phyloP scores from a whole-genome alignment of 1,140 invertebrate species.

The Rhynchophorus ferrugineus region DNA sequence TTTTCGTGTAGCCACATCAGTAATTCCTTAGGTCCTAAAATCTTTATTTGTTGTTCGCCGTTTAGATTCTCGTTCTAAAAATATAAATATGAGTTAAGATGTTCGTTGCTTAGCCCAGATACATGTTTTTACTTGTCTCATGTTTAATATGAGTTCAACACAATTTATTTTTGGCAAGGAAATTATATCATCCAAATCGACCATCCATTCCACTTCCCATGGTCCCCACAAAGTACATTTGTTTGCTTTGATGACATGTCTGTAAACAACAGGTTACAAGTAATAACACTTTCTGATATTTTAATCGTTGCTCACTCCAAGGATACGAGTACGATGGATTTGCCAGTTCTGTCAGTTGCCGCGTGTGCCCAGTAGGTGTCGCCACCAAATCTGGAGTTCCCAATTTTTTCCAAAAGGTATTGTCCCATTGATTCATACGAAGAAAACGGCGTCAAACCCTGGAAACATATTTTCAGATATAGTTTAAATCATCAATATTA shows the following conservation, averaged over 20 bases:
- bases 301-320: conserved; percentile 41
- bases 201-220: conserved; percentile 70
- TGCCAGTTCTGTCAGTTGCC: conserved; percentile 41
- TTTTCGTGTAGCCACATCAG: conserved; percentile 63
- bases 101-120: too few species aligned
- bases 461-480: not conserved
- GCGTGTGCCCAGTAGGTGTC: conserved; percentile 39
- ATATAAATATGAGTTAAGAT: too few species aligned
- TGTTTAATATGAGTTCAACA: conserved; percentile 61
- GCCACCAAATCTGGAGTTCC: conserved; percentile 31
- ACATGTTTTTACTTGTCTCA: conserved; percentile 58
- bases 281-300: not conserved
- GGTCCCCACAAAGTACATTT: conserved; percentile 61
- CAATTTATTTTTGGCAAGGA: conserved; percentile 57
- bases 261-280: conserved; percentile 38
- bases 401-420: conserved; percentile 35
- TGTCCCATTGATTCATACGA: conserved; percentile 38
- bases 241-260: conserved; percentile 66
- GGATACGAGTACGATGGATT: conserved; percentile 45
- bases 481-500: not conserved
- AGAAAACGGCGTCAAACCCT: conserved; percentile 37
- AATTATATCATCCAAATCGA: conserved; percentile 65
- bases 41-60: conserved; percentile 41
- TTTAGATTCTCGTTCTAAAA: conserved; percentile 28
- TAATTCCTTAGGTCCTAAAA: conserved; percentile 58